Conservation (phyloP, 2,113 vertebrate species). For the Osmerus eperlanus region DNA sequence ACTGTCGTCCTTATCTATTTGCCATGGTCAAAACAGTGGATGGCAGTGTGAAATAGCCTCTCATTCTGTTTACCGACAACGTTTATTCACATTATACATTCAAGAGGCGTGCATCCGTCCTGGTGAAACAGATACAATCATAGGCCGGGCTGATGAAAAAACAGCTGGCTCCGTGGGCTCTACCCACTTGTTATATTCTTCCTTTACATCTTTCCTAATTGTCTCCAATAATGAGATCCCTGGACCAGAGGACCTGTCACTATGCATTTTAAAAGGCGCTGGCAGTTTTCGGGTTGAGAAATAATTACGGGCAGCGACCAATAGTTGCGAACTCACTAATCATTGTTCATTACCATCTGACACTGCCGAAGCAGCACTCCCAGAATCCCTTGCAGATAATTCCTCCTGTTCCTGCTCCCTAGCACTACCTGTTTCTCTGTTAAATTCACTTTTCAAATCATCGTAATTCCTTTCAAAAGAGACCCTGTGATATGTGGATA, state of each 20-base stretch:
- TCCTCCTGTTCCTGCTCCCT: constrained; percentile 4
- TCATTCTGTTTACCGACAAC: constrained; percentile 54
- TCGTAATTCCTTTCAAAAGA: too few relatives aligned
- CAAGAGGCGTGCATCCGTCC: constrained; percentile 56
- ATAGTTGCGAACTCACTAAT: constrained; percentile 58
- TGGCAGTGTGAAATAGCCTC: constrained; percentile 54
- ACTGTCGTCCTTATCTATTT: constrained; percentile 59
- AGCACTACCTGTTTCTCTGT: too few relatives aligned
- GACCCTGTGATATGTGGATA: too few relatives aligned
- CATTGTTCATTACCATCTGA: constrained; percentile 53
- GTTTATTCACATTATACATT: constrained; percentile 55
- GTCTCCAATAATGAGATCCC: constrained; percentile 64
- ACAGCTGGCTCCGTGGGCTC: constrained; percentile 55
- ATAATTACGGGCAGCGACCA: constrained; percentile 53
- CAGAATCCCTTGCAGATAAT: constrained; percentile 1
- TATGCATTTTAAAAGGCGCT: constrained; percentile 41
- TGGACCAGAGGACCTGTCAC: constrained; percentile 52
- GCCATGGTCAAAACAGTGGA: constrained; percentile 61
- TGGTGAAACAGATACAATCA: constrained; percentile 68
- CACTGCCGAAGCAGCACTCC: constrained; percentile 26
- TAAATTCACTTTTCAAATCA: too few relatives aligned
- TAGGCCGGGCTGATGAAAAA: constrained; percentile 64
- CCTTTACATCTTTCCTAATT: constrained; percentile 68
- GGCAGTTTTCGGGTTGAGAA: constrained; percentile 39
- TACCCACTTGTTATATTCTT: constrained; percentile 62